Evolutionary conservation across 2,113 vertebrate genomes (phyloP).

Genomic region (Polypterus bichir): DNA sequence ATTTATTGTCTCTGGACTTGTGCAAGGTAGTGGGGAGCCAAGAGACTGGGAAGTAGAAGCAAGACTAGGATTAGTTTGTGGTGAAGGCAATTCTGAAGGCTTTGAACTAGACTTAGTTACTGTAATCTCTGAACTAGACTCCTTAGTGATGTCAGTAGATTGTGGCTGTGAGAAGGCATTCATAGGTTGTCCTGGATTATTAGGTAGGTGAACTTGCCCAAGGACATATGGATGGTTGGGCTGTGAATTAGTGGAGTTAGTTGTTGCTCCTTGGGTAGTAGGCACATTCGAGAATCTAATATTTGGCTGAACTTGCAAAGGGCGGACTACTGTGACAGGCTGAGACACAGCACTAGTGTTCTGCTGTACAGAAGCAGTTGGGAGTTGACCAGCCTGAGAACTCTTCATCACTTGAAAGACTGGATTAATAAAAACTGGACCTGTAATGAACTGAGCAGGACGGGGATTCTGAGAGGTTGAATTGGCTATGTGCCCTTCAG

Average conservation of each 20-base stretch:
- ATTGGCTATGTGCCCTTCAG: constrained; percentile 54
- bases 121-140: constrained; percentile 43
- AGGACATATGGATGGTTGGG: constrained; percentile 47
- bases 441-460: constrained; percentile 70
- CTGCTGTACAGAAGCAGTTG: constrained; percentile 46
- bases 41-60: constrained; percentile 53
- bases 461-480: constrained; percentile 42
- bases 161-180: constrained; percentile 26
- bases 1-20: constrained; percentile 60
- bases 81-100: constrained; percentile 43
- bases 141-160: constrained; percentile 42
- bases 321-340: constrained; percentile 65
- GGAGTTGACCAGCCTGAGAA: constrained; percentile 63
- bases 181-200: constrained; percentile 40
- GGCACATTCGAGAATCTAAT: constrained; percentile 28
- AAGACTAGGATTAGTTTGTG: constrained; percentile 26
- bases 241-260: constrained; percentile 48
- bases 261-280: constrained; percentile 26
- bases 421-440: constrained; percentile 81
- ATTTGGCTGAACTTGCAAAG: constrained; percentile 75
- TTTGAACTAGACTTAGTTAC: constrained; percentile 26
- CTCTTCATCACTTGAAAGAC: constrained; percentile 86
- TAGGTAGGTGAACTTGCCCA: constrained; percentile 57
- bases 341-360: constrained; percentile 52
- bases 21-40: constrained; percentile 59